Evolutionary conservation across 1,140 invertebrate genomes (phyloP).

Genomic region (Papilio helenus): DNA sequence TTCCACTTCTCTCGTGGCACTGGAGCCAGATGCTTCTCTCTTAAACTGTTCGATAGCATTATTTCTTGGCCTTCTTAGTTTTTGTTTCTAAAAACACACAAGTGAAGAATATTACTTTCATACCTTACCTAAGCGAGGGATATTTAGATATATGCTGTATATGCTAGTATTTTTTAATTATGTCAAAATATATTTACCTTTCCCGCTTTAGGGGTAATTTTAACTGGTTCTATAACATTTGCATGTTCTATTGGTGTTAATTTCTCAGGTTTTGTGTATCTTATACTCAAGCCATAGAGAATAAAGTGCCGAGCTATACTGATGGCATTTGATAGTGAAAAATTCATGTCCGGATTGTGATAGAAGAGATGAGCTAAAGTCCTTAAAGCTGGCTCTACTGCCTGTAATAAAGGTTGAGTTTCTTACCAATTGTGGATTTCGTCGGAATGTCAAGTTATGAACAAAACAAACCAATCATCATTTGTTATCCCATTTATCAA

Average conservation of each 20-base stretch:
- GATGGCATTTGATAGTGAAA: conserved; percentile 64
- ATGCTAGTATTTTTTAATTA: conserved; percentile 18
- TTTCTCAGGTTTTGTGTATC: conserved; percentile 60
- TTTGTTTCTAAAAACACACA: conserved; percentile 69
- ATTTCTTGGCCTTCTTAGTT: conserved; percentile 74
- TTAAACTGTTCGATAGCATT: conserved; percentile 76
- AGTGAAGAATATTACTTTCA: no score
- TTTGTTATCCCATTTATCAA: no score
- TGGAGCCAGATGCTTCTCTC: conserved; percentile 75
- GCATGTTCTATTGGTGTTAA: conserved; percentile 74
- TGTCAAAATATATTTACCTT: conserved; percentile 57
- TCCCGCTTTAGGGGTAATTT: conserved; percentile 63
- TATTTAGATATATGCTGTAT: no score
- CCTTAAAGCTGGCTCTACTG: conserved; percentile 69
- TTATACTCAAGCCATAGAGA: conserved; percentile 62
- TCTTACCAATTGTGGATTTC: neutral
- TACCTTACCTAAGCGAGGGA: no score
- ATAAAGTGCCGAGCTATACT: conserved; percentile 68
- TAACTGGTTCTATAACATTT: conserved; percentile 57
- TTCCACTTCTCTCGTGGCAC: conserved; percentile 72
- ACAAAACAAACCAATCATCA: no score
- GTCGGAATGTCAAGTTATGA: neutral
- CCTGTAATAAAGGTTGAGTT: conserved; percentile 49
- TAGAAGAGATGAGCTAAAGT: conserved; percentile 70
- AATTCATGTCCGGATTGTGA: conserved; percentile 57